Percentiles rank a stretch among this genome's conserved stretches.
phyloP scores from a whole-genome alignment of 2,113 vertebrate species.

The Sisor rabdophorus region DNA sequence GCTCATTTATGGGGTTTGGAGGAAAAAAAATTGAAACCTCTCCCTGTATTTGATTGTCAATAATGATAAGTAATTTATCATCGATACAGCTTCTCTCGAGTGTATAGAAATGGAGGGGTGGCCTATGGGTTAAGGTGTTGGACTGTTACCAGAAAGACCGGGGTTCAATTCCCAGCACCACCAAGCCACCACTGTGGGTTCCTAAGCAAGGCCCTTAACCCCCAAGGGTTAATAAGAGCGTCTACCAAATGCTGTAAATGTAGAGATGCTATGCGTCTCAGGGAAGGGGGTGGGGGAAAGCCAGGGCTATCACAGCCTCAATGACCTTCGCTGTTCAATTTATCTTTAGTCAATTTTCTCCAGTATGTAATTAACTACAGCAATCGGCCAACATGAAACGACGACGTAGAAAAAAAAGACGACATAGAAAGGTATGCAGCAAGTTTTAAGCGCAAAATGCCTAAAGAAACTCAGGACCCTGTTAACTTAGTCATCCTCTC shows the following conservation, averaged over 20 bases:
- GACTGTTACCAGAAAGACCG: too few species aligned
- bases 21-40: background rate
- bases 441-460: background rate
- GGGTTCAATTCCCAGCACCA: too few species aligned
- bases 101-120: too few species aligned
- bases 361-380: constrained; percentile 28
- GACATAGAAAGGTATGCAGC: constrained; percentile 9
- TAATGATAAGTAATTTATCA: constrained; percentile 32
- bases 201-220: too few species aligned
- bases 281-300: background rate
- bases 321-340: constrained; percentile 34
- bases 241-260: too few species aligned
- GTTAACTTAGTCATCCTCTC: background rate
- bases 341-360: constrained; percentile 29
- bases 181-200: too few species aligned
- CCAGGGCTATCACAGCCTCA: constrained; percentile 6
- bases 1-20: constrained; percentile 4
- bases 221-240: too few species aligned
- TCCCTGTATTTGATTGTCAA: constrained; percentile 16
- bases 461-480: background rate
- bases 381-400: constrained; percentile 7
- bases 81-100: background rate
- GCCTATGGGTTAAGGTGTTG: too few species aligned
- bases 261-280: background rate
- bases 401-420: constrained; percentile 18